Evolutionary conservation across 2,113 vertebrate species (phyloP), one percentile per base, ranked within the genome.

Genomic region (Forbesichthys papilliferus): DNA sequence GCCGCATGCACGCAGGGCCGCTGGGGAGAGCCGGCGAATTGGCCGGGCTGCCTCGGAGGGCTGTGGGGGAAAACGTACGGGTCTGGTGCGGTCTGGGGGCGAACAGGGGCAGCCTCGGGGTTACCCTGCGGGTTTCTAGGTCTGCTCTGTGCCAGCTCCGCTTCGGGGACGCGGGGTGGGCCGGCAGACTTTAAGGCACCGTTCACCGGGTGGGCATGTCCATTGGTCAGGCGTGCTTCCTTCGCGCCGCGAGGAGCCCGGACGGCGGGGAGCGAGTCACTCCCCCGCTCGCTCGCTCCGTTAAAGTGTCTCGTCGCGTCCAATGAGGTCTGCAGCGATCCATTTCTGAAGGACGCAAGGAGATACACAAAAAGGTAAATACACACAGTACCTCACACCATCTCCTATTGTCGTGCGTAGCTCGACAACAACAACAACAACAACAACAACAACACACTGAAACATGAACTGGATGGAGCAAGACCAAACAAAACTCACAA

Each of bases 101-200:
- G 55, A 49, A 58, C 65, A 66, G 88, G 74, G 75, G 76, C 62
- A 73, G 53, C 78, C 12, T 42, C 57, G 81, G 72, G 73, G 82
- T 78, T 73, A 33, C 71, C 51, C 6, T 76, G 74, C 48, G 79
- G 54, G 58, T 73, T 80, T 63, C 52, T 69, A 6, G 64, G 48
- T 64, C 67, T 76, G 75, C 67, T 46, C 54, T 78, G 70, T 62
- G 61, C 10, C 68, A 69, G 48, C 34, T 84, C 62, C 14, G 87
- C 88, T 68, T 87, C 82, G 1, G 80, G 74, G 66, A 87, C 79
- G 80, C 86, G 82, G 66, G 86, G 87, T 77, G 89, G 80, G 83
- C 94, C 94, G 90, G 92, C 92, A 66, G 86, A 93, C 88, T 94
- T 95, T 96, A 99, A 98, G 97, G 97, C 96, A 98, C 96, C 94